These are phyloP conservation scores for Echiichthys vipera DNA, from an alignment of 2,797 vertebrate species.

Conservation along the genomic window DNA sequence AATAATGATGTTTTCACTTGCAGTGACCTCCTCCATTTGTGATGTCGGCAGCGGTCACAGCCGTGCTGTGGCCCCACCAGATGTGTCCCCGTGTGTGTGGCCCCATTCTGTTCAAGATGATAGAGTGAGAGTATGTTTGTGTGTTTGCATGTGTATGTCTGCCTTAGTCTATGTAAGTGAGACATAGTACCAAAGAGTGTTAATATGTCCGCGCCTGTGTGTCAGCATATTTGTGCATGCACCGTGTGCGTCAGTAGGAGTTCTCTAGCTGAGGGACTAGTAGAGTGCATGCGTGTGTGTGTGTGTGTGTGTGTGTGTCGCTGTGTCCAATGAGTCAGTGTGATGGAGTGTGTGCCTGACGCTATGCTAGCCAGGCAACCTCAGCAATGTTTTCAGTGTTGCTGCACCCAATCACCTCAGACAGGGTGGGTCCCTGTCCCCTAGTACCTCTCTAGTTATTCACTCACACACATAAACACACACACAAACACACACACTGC, in stretches of 20 bases:
- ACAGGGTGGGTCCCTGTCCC: conserved; percentile 7
- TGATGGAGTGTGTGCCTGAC: conserved; percentile 54
- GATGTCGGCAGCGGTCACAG: conserved; percentile 46
- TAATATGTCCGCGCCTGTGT: conserved; percentile 16
- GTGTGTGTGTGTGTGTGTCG: neutral
- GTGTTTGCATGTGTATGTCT: conserved; percentile 8
- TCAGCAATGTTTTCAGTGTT: conserved; percentile 55
- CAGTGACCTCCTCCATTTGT: conserved; percentile 11
- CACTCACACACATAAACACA: neutral
- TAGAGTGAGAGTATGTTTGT: conserved; percentile 35
- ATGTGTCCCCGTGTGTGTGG: conserved; percentile 37
- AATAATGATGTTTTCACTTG: conserved; percentile 2
- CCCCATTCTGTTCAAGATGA: conserved; percentile 72
- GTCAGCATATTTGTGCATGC: conserved; percentile 46
- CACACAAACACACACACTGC: neutral
- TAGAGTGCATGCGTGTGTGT: neutral
- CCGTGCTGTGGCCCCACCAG: conserved; percentile 30
- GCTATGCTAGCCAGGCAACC: conserved; percentile 47
- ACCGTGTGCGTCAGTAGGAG: conserved; percentile 2
- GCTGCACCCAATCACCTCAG: conserved; percentile 42
- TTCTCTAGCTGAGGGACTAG: neutral
- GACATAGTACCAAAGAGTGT: conserved; percentile 9
- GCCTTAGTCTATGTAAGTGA: neutral
- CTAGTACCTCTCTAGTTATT: neutral
- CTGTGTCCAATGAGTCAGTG: conserved; percentile 68